These are phyloP conservation scores for Drosophila chauvacae DNA, from an alignment of 1,140 invertebrate species.

Conservation along the genomic window DNA sequence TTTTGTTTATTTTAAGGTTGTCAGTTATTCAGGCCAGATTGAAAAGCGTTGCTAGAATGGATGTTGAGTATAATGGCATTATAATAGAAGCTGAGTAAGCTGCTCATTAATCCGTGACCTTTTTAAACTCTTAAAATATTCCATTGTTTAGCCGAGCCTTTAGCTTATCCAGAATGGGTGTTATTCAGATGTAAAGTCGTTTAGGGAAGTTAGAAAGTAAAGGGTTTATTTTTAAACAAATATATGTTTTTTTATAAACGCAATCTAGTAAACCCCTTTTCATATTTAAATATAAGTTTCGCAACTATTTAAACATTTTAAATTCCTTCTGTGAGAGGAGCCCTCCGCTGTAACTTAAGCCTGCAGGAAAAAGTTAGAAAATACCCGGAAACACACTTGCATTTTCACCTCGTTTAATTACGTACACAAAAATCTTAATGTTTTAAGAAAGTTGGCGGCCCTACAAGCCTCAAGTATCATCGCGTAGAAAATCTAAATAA, in stretches of 20 bases:
- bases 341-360: background rate
- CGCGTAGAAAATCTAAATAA: constrained; percentile 43
- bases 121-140: background rate
- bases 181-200: background rate
- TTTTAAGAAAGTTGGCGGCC: constrained; percentile 34
- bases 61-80: constrained; percentile 1
- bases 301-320: background rate
- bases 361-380: background rate
- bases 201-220: background rate
- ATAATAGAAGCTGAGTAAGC: background rate
- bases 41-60: background rate
- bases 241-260: too few species aligned
- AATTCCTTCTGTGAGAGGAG: background rate
- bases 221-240: background rate
- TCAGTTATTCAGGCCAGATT: background rate
- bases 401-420: constrained; percentile 22
- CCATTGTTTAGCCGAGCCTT: background rate
- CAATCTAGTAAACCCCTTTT: too few species aligned
- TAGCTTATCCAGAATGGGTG: too few species aligned
- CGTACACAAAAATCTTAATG: constrained; percentile 21
- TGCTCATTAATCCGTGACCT: background rate
- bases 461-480: constrained; percentile 25
- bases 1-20: background rate
- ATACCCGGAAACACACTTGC: constrained; percentile 3
- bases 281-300: background rate